These are phyloP conservation scores for Leucopsar rothschildi DNA, from an alignment of 2,113 vertebrate genomes.

Conservation along the genomic window DNA sequence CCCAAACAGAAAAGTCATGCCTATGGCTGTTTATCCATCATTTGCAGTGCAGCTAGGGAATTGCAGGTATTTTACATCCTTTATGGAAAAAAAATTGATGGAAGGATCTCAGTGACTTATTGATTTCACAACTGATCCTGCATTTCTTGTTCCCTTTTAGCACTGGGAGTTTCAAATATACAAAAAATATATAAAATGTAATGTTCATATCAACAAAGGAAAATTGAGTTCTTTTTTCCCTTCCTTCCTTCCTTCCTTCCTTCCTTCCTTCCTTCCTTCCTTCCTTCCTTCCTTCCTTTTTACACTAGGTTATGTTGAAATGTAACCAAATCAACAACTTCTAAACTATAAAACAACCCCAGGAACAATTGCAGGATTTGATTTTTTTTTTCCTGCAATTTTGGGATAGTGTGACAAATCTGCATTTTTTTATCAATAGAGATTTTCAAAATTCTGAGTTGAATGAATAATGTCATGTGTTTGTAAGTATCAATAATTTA, in stretches of 20 bases:
- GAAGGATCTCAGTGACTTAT: not conserved
- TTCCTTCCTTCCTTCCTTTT: slow-evolving; percentile 15
- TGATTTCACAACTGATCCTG: not conserved
- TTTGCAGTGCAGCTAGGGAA: not conserved
- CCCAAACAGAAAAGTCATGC: slow-evolving; percentile 13
- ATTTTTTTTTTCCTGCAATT: slow-evolving; percentile 51
- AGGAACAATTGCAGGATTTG: slow-evolving; percentile 57
- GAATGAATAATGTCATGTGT: slow-evolving; percentile 81
- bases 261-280: slow-evolving; percentile 5
- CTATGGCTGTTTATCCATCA: slow-evolving; percentile 33
- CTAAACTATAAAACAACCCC: slow-evolving; percentile 30
- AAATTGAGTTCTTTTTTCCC: not conserved
- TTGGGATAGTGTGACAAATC: slow-evolving; percentile 53
- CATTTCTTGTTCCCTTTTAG: not conserved
- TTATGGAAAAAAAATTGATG: not conserved
- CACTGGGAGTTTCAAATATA: slow-evolving; percentile 14
- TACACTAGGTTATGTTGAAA: slow-evolving; percentile 53
- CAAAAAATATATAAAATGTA: not conserved
- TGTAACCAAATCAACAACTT: slow-evolving; percentile 28
- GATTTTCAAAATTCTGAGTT: slow-evolving; percentile 66
- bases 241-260: not conserved
- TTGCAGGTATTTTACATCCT: not conserved
- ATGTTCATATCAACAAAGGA: not conserved
- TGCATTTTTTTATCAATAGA: slow-evolving; percentile 70
- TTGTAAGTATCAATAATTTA: slow-evolving; percentile 86